Percentiles rank a stretch among this genome's conserved stretches.
These are phyloP conservation scores for Orthonychiurus folsomi DNA, from an alignment of 2,888 invertebrate genomes.

Conservation along the genomic window DNA sequence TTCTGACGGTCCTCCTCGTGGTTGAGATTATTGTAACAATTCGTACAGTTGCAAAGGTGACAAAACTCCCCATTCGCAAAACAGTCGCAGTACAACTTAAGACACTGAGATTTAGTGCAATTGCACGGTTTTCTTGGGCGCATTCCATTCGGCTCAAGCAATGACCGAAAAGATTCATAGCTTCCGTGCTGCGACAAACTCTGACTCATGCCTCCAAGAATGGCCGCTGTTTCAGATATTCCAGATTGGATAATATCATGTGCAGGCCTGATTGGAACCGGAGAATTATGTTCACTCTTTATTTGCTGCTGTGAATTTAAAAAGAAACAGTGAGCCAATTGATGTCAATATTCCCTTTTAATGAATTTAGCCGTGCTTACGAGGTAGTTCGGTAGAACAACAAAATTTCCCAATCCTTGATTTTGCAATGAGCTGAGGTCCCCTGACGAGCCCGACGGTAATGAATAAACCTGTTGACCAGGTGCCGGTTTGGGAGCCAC, in stretches of 20 bases:
- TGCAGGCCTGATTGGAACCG: constrained; percentile 28
- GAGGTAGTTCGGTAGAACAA: constrained; percentile 35
- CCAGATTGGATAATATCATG: not conserved
- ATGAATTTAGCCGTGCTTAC: constrained; percentile 17
- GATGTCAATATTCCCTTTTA: not conserved
- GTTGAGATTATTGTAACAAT: constrained; percentile 91
- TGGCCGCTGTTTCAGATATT: constrained; percentile 15
- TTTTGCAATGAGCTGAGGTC: constrained; percentile 26
- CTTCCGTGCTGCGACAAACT: constrained; percentile 14
- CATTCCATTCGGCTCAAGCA: constrained; percentile 49
- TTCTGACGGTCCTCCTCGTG: constrained; percentile 89
- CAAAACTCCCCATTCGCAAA: constrained; percentile 99
- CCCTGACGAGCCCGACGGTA: constrained; percentile 25
- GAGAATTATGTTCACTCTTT: constrained; percentile 26
- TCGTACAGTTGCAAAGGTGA: constrained; percentile 92
- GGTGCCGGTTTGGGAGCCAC: constrained; percentile 34
- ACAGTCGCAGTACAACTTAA: constrained; percentile 97
- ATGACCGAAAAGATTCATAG: constrained; percentile 36
- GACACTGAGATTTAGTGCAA: constrained; percentile 96
- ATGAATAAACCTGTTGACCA: constrained; percentile 30
- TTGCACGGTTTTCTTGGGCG: constrained; percentile 90
- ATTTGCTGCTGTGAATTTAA: constrained; percentile 22
- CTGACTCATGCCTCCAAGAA: constrained; percentile 24
- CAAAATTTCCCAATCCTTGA: constrained; percentile 31
- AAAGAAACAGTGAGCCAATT: not conserved